Conservation (phyloP, 2,888 invertebrate species). For the Eupithecia abbreviata region DNA sequence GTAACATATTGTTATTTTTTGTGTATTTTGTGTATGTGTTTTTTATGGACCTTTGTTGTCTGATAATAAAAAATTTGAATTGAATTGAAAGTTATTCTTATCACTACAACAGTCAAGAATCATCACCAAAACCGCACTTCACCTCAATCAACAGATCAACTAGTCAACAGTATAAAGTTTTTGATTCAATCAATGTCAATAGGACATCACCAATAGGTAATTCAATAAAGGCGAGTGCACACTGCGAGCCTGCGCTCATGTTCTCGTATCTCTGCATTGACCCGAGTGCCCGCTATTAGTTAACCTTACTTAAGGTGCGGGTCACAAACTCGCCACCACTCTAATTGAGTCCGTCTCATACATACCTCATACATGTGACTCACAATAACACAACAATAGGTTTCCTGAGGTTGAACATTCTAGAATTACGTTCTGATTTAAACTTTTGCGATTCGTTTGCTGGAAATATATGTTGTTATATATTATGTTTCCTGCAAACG, state of each 20-base stretch:
- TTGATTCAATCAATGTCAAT: background rate
- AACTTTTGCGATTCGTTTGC: background rate
- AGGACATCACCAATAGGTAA: background rate
- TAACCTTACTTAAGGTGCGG: slow-evolving; percentile 83
- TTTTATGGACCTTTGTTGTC: no score
- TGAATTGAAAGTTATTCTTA: no score
- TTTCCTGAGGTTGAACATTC: background rate
- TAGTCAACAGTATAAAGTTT: background rate
- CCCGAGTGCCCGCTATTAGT: slow-evolving; percentile 71
- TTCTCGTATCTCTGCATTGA: slow-evolving; percentile 14
- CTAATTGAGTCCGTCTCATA: slow-evolving; percentile 36
- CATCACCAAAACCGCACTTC: background rate
- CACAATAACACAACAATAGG: slow-evolving; percentile 1
- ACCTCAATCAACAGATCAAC: background rate
- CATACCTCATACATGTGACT: slow-evolving; percentile 16
- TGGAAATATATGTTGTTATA: no score
- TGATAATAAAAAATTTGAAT: no score
- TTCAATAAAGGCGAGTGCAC: background rate
- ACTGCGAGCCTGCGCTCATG: background rate
- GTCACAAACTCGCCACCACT: slow-evolving; percentile 71
- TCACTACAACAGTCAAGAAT: background rate
- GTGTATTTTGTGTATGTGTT: no score
- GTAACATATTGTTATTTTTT: background rate
- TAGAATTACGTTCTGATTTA: background rate
- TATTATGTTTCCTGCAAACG: no score